These are phyloP conservation scores for Napeogenes inachia DNA, from an alignment of 2,888 invertebrate species.

Conservation along the genomic window DNA sequence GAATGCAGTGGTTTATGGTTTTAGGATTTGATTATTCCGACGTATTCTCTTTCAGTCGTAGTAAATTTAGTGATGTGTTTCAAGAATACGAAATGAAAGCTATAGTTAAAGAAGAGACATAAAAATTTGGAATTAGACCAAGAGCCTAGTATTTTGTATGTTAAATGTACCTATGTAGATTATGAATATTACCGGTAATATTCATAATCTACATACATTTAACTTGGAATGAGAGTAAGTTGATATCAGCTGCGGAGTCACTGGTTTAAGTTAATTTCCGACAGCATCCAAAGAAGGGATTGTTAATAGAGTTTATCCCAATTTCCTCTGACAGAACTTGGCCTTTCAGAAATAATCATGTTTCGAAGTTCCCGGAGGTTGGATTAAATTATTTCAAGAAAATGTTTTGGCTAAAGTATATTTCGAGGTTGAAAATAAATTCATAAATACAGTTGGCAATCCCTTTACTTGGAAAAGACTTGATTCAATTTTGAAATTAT, in stretches of 20 bases:
- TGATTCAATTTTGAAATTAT: not conserved
- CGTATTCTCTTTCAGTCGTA: too few species aligned
- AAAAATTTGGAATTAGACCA: too few species aligned
- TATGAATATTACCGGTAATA: too few species aligned
- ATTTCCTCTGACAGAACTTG: constrained; percentile 30
- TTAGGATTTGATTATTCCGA: constrained; percentile 21
- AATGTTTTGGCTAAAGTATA: constrained; percentile 10
- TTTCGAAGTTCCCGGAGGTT: not conserved
- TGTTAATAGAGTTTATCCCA: constrained; percentile 52
- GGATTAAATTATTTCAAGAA: constrained; percentile 5
- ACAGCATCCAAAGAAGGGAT: constrained; percentile 37
- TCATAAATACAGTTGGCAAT: constrained; percentile 30
- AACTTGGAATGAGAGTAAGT: constrained; percentile 10
- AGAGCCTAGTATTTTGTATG: too few species aligned
- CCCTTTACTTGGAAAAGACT: not conserved
- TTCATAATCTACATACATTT: too few species aligned
- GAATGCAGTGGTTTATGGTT: too few species aligned
- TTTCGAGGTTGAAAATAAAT: constrained; percentile 38
- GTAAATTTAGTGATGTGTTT: too few species aligned
- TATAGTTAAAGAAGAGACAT: too few species aligned
- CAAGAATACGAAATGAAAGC: too few species aligned
- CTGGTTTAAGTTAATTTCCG: constrained; percentile 64
- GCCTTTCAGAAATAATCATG: constrained; percentile 1
- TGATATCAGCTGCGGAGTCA: constrained; percentile 42
- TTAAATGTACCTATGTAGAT: too few species aligned